These are phyloP conservation scores for Sus cebifrons DNA, from an alignment of 2,797 vertebrate species.

Conservation along the genomic window DNA sequence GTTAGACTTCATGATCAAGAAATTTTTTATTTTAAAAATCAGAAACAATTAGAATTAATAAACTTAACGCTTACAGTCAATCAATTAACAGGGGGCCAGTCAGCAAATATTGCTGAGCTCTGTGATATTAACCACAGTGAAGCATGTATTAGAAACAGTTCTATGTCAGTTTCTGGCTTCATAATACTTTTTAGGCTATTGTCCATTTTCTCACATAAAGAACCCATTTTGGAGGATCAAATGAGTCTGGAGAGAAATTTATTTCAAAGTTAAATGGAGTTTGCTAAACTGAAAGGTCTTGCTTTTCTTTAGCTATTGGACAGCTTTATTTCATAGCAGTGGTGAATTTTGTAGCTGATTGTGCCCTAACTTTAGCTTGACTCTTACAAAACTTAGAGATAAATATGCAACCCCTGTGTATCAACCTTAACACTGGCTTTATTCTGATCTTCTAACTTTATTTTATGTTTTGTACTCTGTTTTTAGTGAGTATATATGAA, in stretches of 20 bases:
- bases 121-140: too few species aligned
- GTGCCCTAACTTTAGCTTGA: background rate
- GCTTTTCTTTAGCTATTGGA: conserved; percentile 3
- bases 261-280: background rate
- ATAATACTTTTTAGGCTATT: background rate
- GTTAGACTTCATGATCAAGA: background rate
- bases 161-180: background rate
- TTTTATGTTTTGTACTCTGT: background rate
- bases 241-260: background rate
- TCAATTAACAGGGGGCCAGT: background rate
- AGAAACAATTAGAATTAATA: background rate
- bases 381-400: background rate
- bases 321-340: background rate
- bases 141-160: background rate
- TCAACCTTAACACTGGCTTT: conserved; percentile 14
- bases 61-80: background rate
- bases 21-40: background rate
- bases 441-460: conserved; percentile 2
- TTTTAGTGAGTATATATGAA: background rate
- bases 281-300: background rate
- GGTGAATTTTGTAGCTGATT: background rate
- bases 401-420: background rate
- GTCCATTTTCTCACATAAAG: background rate
- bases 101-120: background rate
- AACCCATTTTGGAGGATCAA: background rate